Conservation (phyloP, 2,888 invertebrate species). For the Pheosia tremula region DNA sequence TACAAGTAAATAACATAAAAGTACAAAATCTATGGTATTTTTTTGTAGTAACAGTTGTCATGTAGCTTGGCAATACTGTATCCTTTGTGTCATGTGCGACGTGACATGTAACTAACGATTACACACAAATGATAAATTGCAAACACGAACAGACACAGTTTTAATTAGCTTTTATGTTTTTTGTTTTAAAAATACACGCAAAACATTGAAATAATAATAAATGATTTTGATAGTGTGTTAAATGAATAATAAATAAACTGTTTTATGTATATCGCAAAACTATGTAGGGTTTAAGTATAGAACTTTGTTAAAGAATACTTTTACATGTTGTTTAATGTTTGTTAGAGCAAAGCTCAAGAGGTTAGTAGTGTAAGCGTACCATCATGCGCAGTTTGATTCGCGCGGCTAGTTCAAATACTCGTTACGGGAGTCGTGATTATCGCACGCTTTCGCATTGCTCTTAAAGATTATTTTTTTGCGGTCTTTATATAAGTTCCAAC, state of each 20-base stretch:
- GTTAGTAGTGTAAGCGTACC: background rate
- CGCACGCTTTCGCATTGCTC: too few species aligned
- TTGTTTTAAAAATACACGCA: background rate
- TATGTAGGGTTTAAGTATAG: too few species aligned
- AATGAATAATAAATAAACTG: too few species aligned
- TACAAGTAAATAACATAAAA: too few species aligned
- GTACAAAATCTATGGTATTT: too few species aligned
- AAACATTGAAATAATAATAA: background rate
- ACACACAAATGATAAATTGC: background rate
- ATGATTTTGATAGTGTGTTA: too few species aligned
- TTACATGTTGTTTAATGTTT: background rate
- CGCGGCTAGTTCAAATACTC: background rate
- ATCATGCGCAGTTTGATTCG: background rate
- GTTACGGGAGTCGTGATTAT: background rate
- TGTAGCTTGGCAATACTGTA: too few species aligned
- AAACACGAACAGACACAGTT: background rate
- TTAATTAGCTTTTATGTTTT: background rate
- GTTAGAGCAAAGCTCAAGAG: background rate
- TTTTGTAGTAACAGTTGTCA: too few species aligned
- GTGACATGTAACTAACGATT: background rate
- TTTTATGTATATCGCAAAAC: too few species aligned
- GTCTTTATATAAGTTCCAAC: background rate
- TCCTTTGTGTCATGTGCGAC: background rate
- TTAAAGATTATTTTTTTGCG: background rate
- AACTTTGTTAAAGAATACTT: too few species aligned